phyloP scores from a whole-genome alignment of 2,888 invertebrate genomes.

The Sabatieria punctata region DNA sequence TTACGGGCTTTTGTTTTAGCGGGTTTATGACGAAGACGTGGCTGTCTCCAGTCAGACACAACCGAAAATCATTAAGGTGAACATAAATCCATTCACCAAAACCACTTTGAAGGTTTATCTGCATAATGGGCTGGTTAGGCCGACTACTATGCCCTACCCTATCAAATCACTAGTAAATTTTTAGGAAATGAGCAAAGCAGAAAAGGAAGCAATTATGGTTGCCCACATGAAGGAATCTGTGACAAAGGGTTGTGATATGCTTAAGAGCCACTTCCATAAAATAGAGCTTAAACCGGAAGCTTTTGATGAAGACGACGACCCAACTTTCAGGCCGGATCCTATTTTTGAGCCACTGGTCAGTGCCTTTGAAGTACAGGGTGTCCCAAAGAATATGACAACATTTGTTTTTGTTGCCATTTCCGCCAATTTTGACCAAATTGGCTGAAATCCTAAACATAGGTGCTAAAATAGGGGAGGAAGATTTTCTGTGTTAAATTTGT shows the following conservation, averaged over 20 bases:
- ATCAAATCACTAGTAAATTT: neutral
- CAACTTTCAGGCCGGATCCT: slow-evolving; percentile 6
- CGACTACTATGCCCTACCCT: neutral
- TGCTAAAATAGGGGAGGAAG: no score
- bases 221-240: neutral
- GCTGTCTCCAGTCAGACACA: no score
- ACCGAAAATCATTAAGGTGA: no score
- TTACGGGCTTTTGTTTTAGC: neutral
- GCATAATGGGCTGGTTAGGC: neutral
- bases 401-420: no score
- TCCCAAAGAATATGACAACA: no score
- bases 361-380: no score
- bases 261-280: neutral
- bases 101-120: neutral
- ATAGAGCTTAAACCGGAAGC: slow-evolving; percentile 6
- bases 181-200: neutral
- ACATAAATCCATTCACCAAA: no score
- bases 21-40: neutral
- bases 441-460: no score
- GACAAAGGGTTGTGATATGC: neutral
- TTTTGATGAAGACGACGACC: slow-evolving; percentile 10
- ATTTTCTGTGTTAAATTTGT: no score
- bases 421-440: no score
- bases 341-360: slow-evolving; percentile 7
- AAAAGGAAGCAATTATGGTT: neutral